A percentile compares a stretch with the other conserved stretches of the same genome.
Conservation (phyloP, 2,797 vertebrate species). For the Cetoscarus ocellatus region DNA sequence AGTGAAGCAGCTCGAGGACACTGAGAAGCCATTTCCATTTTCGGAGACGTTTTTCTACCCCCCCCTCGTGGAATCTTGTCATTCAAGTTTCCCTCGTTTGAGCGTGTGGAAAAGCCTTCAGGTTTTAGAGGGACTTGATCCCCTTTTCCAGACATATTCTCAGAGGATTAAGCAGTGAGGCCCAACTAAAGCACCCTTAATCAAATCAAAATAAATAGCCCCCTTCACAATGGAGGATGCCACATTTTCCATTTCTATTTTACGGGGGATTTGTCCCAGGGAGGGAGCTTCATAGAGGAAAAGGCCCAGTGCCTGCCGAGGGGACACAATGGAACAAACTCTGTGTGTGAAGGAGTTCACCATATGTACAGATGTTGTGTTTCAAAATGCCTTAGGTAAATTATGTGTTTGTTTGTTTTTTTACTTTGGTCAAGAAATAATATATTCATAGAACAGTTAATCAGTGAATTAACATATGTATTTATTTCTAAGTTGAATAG, state of each 20-base stretch:
- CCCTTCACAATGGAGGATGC: slow-evolving; percentile 76
- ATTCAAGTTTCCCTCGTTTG: slow-evolving; percentile 74
- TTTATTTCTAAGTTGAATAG: too few relatives aligned
- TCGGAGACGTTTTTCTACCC: slow-evolving; percentile 47
- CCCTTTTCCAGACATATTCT: slow-evolving; percentile 88
- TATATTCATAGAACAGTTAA: too few relatives aligned
- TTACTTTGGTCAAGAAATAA: too few relatives aligned
- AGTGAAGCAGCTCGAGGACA: slow-evolving; percentile 78
- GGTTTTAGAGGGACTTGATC: slow-evolving; percentile 85
- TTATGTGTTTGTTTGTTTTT: too few relatives aligned
- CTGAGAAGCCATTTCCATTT: slow-evolving; percentile 80
- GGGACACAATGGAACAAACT: slow-evolving; percentile 36
- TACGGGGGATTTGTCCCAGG: slow-evolving; percentile 77
- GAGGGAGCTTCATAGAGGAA: slow-evolving; percentile 60
- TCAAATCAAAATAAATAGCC: slow-evolving; percentile 88
- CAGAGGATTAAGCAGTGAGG: slow-evolving; percentile 83
- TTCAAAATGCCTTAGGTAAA: slow-evolving; percentile 16
- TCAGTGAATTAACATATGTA: too few relatives aligned
- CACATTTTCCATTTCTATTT: slow-evolving; percentile 79
- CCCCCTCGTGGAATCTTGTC: slow-evolving; percentile 71
- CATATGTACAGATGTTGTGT: slow-evolving; percentile 35
- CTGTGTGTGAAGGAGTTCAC: slow-evolving; percentile 26
- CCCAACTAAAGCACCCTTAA: slow-evolving; percentile 84
- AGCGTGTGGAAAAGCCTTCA: slow-evolving; percentile 78
- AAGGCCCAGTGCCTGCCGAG: slow-evolving; percentile 53